Base-by-base conservation (phyloP, 1,140 invertebrate genomes). In the Lepidurus couesii region DNA sequence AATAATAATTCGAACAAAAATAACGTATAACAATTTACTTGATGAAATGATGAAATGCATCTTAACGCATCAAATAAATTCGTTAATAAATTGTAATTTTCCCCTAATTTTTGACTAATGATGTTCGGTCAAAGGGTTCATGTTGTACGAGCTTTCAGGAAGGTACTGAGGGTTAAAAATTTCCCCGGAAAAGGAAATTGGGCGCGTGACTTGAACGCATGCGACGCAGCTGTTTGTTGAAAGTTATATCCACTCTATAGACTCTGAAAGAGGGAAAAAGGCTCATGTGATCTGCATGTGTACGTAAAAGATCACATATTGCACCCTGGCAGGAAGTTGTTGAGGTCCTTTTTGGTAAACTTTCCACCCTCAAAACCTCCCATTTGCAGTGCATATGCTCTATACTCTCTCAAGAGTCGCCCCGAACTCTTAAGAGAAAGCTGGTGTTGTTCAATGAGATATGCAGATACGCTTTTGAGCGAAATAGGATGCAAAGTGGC, bases 191-290 rank as follows among this genome's bases (percentile, higher is more conserved):
- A 65, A 65, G 13, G 53, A 21, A 65, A 65, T n/a, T 65, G 16
- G 53, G 53, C 53, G 53, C 53, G 53, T 65, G 53, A 65, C 53
- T 65, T 16, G 53, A 13, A 65, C 45, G 45, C 45, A 47, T 47
- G 45, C 45, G 45, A 47, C 53, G 53, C 53, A 65, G 53, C 53
- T 65, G 53, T 65, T 65, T 65, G 21, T n/a, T 16, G 34, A 34
- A 34, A 34, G 34, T 34, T 34, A 34, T 3, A 34, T 34, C 34
- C 34, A 34, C 4, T n/a, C n/a, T 65, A 65, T n/a, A 9, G 9
- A 13, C 53, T 16, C 53, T 21, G 21, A 65, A 9, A 65, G 53
- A 21, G 53, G 21, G 53, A 21, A 65, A 65, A 65, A 7, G 21
- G 53, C 9, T 9, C 53, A 65, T 65, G 16, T 65, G 13, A 65